phyloP scores from a whole-genome alignment of 1,140 invertebrate genomes.

The Magallana gigas region DNA sequence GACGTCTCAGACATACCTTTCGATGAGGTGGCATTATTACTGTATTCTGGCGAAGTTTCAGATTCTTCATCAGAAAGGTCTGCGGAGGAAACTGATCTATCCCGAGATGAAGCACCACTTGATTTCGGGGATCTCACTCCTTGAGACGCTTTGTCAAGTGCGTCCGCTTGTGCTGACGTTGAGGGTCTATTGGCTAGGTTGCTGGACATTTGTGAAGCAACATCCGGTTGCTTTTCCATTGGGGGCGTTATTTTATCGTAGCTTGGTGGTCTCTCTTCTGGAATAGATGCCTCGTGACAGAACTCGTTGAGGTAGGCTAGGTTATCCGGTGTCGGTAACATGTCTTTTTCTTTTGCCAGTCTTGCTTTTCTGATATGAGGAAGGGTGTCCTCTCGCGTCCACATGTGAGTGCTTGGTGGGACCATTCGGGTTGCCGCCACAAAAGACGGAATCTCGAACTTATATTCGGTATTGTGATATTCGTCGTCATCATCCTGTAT shows the following conservation, averaged over 20 bases:
- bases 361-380: neutral
- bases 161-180: constrained; percentile 11
- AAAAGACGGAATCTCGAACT: constrained; percentile 7
- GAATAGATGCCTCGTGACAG: neutral
- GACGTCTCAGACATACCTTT: neutral
- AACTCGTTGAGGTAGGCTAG: constrained; percentile 27
- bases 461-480: neutral
- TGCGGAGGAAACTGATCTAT: neutral
- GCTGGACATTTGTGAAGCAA: neutral
- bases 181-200: neutral
- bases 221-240: neutral
- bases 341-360: neutral
- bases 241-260: neutral
- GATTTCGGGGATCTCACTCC: neutral
- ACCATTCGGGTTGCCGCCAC: neutral
- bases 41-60: neutral
- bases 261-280: neutral
- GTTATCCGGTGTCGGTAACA: neutral
- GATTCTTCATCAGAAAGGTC: neutral
- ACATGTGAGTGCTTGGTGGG: neutral
- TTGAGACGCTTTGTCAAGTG: neutral
- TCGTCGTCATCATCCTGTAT: neutral
- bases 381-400: constrained; percentile 3
- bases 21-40: neutral
- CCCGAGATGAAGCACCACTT: neutral